Base-by-base conservation (phyloP, 2,113 vertebrate species). In the Morone chrysops region DNA sequence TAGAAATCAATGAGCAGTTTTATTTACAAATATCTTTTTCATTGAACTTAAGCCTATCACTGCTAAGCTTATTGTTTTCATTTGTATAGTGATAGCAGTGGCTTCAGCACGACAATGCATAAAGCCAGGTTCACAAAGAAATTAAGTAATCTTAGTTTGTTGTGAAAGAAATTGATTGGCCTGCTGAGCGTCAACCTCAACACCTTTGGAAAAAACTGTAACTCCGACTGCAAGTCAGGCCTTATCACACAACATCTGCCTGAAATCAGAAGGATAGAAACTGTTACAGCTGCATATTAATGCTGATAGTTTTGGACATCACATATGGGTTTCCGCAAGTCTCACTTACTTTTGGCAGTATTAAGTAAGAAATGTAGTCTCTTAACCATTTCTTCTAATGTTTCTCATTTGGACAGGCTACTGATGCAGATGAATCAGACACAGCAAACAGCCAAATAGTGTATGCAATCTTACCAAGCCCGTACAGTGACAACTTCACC, bases 401-500 rank as follows among this genome's bases (percentile, higher is more conserved):
- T 31, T 43, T 67, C 56, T 84, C 36, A 57, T 65, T 65, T 70
- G 71, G 38, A 54, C 85, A 99, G 98, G 98, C 97, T 66, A 92
- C 89, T 0, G 98, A 99, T 78, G 86, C 87, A 0, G 98, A 99
- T 0, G 89, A 98, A 8, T 90, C 94, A 0, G 61, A 0, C 1
- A 96, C 86, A 22, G 22, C 0, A 69, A 99, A 99, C 91, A 98
- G 97, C 11, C 0, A 72, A 25, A 61, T 99, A 53, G 51, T 90
- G 59, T 99, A 88, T 78, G 71, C 0, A 56, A 96, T 99, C 5
- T 18, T 88, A 17, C 88, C 89, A 0, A 91, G 95, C 43, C 5
- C 0, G 0, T 96, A 95, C 90, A 98, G 96, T 18, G 4, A 38
- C 36, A 96, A 97, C 89, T 99, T 99, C 89, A 97, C 94, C n/a